Conservation (phyloP, 2,113 vertebrate genomes). For the Leptocoma aspasia region DNA sequence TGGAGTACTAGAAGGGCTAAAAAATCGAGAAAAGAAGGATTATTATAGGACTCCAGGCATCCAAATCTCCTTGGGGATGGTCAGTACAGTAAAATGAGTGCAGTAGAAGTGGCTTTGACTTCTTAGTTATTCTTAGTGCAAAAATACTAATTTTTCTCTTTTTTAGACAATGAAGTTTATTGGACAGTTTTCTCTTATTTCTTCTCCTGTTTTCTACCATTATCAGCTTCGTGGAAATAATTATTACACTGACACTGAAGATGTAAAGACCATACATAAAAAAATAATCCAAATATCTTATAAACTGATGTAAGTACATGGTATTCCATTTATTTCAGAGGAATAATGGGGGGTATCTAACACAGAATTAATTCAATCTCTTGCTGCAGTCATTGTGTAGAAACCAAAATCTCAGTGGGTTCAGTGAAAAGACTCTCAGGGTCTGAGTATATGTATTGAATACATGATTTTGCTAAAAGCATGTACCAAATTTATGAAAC, state of each 20-base stretch:
- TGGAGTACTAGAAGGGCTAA: not conserved
- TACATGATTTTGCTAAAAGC: not conserved
- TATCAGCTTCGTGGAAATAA: not conserved
- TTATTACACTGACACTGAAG: not conserved
- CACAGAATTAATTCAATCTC: not conserved
- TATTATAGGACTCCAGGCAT: not conserved
- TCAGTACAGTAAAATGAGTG: not conserved
- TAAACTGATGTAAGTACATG: not conserved
- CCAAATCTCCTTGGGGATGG: not conserved
- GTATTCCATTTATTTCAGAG: not conserved
- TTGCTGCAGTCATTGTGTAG: not conserved
- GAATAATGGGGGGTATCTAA: not conserved
- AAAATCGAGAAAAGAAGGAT: not conserved
- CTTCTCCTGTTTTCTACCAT: not conserved
- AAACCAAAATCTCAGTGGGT: not conserved
- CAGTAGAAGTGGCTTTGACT: not conserved
- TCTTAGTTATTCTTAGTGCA: not conserved
- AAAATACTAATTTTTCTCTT: not conserved
- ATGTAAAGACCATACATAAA: not conserved
- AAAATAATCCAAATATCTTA: not conserved
- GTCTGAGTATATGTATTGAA: not conserved
- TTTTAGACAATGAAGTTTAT: not conserved
- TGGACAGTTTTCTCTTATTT: not conserved
- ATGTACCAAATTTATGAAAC: not conserved
- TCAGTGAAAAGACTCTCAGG: not conserved